Base-by-base conservation (phyloP, 2,888 invertebrate genomes). In the Flabesymbios commensalis region DNA sequence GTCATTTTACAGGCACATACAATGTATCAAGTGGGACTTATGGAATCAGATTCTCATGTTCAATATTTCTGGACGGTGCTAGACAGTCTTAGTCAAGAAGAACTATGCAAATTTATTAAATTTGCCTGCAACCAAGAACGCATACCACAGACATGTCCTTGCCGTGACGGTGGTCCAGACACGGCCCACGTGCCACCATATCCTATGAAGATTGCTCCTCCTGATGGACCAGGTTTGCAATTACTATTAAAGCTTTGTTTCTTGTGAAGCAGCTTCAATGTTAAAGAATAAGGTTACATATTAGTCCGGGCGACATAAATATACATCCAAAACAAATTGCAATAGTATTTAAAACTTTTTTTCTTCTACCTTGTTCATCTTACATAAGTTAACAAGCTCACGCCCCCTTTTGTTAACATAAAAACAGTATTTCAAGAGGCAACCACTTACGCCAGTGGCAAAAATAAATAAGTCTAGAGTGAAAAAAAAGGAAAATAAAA, bases 161-260 rank as follows among this genome's bases (percentile, higher is more conserved):
- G 80, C 65, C 73, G 72, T 53, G 76, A 76, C 54, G 79, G 78
- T 1, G 75, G 75, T 0, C 59, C 72, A 0, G 80, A 80, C 53
- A 72, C 78, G 0, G 75, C 78, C 7, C 80, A 80, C 67, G 79
- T 79, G 0, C 82, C 81, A 10, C 82, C 82, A 3, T 82, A 80
- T 64, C 82, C 82, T 19, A 80, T 82, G 81, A 82, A 81, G 68
- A 81, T 82, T 51, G 82, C 82, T 1, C 82, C 82, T 24, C 80
- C 82, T 7, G 80, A 81, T 73, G 79, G 78, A 29, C 63, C 73
- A 67, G 78, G 78, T 78, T 61, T 53, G 66, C 19, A 7, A 5
- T 1, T 1, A 1, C 1, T 48, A n/a, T n/a, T 31, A 19, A 19
- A 24, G 48, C 14, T 14, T 39, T 39, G 14, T 39, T 14, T 39